A percentile compares a stretch with the other conserved stretches of the same genome.
phyloP scores from a whole-genome alignment of 1,140 invertebrate genomes.

The Drosophila lacertosa region DNA sequence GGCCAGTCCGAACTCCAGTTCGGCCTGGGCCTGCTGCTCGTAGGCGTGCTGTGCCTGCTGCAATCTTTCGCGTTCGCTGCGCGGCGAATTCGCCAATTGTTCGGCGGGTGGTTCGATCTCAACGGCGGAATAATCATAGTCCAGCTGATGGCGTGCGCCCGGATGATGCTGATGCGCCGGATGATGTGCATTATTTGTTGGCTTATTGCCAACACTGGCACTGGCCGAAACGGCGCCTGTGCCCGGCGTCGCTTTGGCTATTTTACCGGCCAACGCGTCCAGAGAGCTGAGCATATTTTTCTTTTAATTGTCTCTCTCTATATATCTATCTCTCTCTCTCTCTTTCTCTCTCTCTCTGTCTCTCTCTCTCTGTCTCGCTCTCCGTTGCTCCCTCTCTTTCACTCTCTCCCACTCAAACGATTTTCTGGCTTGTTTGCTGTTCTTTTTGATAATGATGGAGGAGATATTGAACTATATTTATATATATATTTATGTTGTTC shows the following conservation, averaged over 20 bases:
- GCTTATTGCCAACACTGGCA: conserved; percentile 59
- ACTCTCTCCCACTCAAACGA: too few species aligned
- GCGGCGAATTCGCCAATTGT: conserved; percentile 70
- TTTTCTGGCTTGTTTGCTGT: too few species aligned
- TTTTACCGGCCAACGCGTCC: conserved; percentile 91
- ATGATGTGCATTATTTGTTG: conserved; percentile 52
- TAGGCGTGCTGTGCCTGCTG: conserved; percentile 73
- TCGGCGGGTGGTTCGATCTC: conserved; percentile 74
- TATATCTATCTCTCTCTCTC: neutral
- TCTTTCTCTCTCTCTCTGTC: neutral
- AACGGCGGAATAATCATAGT: conserved; percentile 72
- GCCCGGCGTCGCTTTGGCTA: conserved; percentile 86
- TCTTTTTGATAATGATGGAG: too few species aligned
- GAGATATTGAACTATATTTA: too few species aligned
- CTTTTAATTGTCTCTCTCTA: conserved; percentile 1
- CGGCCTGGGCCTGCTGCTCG: conserved; percentile 67
- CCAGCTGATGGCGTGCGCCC: conserved; percentile 45
- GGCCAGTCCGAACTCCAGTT: conserved; percentile 63
- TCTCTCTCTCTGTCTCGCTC: neutral
- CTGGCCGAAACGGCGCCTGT: conserved; percentile 62
- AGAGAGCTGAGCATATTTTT: conserved; percentile 89
- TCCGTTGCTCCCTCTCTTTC: too few species aligned
- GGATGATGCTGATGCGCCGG: conserved; percentile 60
- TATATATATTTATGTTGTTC: too few species aligned
- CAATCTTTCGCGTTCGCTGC: conserved; percentile 61